These are phyloP conservation scores for Turnix velox DNA, from an alignment of 2,113 vertebrate species.

Conservation along the genomic window DNA sequence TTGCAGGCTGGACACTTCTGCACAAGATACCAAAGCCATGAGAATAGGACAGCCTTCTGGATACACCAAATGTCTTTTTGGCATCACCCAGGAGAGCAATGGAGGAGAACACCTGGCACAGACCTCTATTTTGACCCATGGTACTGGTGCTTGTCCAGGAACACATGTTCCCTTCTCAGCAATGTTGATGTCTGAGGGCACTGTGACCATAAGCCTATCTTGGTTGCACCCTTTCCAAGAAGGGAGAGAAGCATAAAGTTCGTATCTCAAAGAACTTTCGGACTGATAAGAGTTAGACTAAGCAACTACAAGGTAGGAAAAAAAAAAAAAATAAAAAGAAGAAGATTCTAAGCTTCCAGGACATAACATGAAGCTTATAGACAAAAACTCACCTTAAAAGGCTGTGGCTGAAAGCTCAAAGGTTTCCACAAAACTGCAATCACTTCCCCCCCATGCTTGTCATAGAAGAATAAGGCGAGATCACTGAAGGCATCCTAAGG, in stretches of 20 bases:
- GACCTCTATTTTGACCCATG: background rate
- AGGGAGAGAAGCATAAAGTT: background rate
- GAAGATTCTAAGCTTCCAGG: background rate
- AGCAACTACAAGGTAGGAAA: background rate
- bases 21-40: background rate
- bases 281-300: background rate
- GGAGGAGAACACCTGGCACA: background rate
- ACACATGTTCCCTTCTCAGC: background rate
- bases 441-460: constrained; percentile 87
- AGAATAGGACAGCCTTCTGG: background rate
- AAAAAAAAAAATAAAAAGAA: background rate
- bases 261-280: background rate
- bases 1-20: background rate
- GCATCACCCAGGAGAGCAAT: background rate
- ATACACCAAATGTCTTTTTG: background rate
- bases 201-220: background rate
- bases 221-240: background rate
- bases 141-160: background rate
- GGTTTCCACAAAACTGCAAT: constrained; percentile 95
- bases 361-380: background rate
- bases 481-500: constrained; percentile 84
- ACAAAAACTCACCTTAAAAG: constrained; percentile 83
- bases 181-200: background rate
- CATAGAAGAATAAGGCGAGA: constrained; percentile 91
- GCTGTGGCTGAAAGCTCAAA: constrained; percentile 80